Base-by-base conservation (phyloP, 2,113 vertebrate genomes). In the Suncus etruscus region DNA sequence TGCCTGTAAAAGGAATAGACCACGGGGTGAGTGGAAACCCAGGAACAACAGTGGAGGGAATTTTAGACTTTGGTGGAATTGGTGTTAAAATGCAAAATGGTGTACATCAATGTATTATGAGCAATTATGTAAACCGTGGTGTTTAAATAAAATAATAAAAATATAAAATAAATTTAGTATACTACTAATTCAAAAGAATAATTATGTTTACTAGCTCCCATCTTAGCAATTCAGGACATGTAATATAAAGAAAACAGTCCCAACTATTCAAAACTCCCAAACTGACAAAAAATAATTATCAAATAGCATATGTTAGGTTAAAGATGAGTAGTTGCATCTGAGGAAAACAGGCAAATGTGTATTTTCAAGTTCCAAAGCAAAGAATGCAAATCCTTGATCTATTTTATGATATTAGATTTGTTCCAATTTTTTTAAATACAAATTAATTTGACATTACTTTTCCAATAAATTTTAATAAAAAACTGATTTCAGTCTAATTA, bases 391-490 rank as follows among this genome's bases (percentile, higher is more conserved):
- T 12, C 48, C 50, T 82, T 85, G 0, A 90, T 31, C 8, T 1
- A 51, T 45, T 82, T 83, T 27, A 11, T 50, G 80, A 54, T 61
- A 75, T 69, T 90, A 69, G 0, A 65, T 14, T 54, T 9, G 47
- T 88, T 76, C 18, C 58, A 83, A 39, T 76, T 82, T 79, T 83
- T 85, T n/a, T 61, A 85, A 86, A 63, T 47, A 86, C 7, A 47
- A 86, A 87, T 75, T 89, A 93, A 76, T 76, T 83, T 27, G 0
- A 3, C 63, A 84, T 83, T n/a, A 6, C 63, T 82, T 90, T 1
- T n/a, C 8, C 5, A 85, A 51, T 75, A 8, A 78, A 68, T 76
- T 87, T 89, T 84, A 81, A 93, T 66, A 24, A 6, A 83, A 90
- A 83, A 82, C 72, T 66, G 4, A 90, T 29, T 82, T 70, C 45